phyloP scores from a whole-genome alignment of 2,888 invertebrate genomes.

The Drosophila neutralis region DNA sequence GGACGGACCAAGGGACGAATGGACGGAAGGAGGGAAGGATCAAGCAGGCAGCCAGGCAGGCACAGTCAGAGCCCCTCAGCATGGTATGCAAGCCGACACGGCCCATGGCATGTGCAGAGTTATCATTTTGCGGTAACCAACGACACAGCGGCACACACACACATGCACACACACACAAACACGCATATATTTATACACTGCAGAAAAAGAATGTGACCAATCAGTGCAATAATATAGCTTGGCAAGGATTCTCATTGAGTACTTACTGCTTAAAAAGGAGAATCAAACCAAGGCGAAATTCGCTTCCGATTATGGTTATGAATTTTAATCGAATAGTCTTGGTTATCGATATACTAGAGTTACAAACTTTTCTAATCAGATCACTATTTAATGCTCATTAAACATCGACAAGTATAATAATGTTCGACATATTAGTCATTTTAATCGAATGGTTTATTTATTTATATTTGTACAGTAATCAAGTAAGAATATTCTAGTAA shows the following conservation, averaged over 20 bases:
- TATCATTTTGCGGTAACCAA: constrained; percentile 72
- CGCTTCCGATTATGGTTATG: neutral
- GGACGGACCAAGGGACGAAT: neutral
- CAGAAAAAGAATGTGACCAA: neutral
- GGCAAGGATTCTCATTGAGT: neutral
- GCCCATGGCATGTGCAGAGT: constrained; percentile 66
- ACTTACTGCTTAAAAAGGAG: too few relatives aligned
- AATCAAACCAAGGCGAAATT: neutral
- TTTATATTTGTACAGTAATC: too few relatives aligned
- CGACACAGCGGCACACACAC: constrained; percentile 35
- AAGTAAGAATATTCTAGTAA: too few relatives aligned
- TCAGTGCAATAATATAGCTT: neutral
- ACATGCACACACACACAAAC: neutral
- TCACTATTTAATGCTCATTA: neutral
- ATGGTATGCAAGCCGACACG: constrained; percentile 37
- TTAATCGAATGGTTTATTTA: too few relatives aligned
- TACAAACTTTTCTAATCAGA: neutral
- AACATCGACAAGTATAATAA: too few relatives aligned
- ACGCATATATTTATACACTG: neutral
- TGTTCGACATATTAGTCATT: neutral
- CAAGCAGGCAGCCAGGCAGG: constrained; percentile 18
- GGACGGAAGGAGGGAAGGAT: neutral
- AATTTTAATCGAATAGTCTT: neutral
- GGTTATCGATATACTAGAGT: neutral
- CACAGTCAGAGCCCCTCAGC: constrained; percentile 1